Conservation (phyloP, 2,888 invertebrate genomes). For the Caenorhabditis angaria region DNA sequence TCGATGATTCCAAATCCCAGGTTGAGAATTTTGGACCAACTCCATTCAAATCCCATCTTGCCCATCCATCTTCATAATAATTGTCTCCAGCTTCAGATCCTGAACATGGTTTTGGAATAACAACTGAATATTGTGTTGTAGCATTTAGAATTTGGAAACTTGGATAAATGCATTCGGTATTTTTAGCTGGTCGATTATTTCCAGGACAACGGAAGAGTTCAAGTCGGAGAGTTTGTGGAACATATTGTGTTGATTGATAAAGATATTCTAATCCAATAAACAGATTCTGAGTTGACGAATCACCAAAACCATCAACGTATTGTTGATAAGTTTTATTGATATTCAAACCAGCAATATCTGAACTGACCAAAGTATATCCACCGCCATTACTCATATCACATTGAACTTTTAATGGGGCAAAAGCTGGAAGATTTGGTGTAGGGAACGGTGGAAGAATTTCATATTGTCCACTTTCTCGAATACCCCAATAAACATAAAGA, state of each 20-base stretch:
- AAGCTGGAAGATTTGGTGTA: slow-evolving; percentile 20
- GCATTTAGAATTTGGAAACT: slow-evolving; percentile 45
- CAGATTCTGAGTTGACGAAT: slow-evolving; percentile 27
- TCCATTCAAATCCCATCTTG: slow-evolving; percentile 51
- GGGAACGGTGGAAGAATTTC: slow-evolving; percentile 28
- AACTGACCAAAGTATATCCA: slow-evolving; percentile 59
- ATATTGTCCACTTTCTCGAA: slow-evolving; percentile 45
- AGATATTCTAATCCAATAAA: slow-evolving; percentile 61
- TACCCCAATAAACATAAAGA: slow-evolving; percentile 54
- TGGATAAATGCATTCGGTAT: slow-evolving; percentile 55
- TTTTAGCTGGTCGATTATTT: slow-evolving; percentile 34
- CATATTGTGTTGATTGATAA: slow-evolving; percentile 49
- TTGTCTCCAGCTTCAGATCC: slow-evolving; percentile 50
- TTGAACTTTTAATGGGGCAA: slow-evolving; percentile 34
- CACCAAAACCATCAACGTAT: slow-evolving; percentile 53
- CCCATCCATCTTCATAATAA: slow-evolving; percentile 64
- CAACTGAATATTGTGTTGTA: slow-evolving; percentile 48
- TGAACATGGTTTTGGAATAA: slow-evolving; percentile 49
- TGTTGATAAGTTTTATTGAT: slow-evolving; percentile 34
- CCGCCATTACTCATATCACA: slow-evolving; percentile 53
- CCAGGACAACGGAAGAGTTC: slow-evolving; percentile 51
- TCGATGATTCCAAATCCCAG: slow-evolving; percentile 41
- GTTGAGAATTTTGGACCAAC: slow-evolving; percentile 59
- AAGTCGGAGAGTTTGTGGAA: slow-evolving; percentile 52
- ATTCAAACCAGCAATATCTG: slow-evolving; percentile 35